phyloP scores from a whole-genome alignment of 2,113 vertebrate genomes.

The Melanerpes formicivorus region DNA sequence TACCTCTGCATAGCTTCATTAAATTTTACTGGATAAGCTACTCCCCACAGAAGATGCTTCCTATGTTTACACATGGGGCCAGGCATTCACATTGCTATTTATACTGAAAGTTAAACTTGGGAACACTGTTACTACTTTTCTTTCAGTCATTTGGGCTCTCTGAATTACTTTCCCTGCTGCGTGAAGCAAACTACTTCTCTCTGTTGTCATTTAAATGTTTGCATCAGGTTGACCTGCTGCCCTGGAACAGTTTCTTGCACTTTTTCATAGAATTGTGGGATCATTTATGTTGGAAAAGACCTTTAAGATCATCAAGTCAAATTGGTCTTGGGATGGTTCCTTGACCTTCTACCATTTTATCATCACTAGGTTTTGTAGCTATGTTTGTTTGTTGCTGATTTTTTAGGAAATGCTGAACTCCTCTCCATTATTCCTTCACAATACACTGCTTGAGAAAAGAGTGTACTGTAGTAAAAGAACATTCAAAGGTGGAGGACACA shows the following conservation, averaged over 20 bases:
- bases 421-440: neutral
- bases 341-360: neutral
- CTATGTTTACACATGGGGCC: neutral
- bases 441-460: neutral
- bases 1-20: conserved; percentile 11
- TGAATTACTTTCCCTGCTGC: neutral
- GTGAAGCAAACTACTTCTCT: neutral
- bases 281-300: neutral
- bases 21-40: conserved; percentile 10
- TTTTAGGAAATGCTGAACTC: neutral
- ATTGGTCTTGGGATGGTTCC: accelerated
- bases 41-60: neutral
- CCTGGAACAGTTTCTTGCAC: neutral
- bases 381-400: neutral
- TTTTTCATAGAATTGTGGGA: neutral
- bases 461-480: neutral
- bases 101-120: neutral
- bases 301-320: neutral
- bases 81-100: neutral
- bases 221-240: neutral
- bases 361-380: neutral
- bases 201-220: neutral
- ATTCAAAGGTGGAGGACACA: neutral
- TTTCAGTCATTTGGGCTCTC: neutral
- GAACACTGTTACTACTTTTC: neutral